phyloP scores from a whole-genome alignment of 2,888 invertebrate genomes.

The Hedya salicella region DNA sequence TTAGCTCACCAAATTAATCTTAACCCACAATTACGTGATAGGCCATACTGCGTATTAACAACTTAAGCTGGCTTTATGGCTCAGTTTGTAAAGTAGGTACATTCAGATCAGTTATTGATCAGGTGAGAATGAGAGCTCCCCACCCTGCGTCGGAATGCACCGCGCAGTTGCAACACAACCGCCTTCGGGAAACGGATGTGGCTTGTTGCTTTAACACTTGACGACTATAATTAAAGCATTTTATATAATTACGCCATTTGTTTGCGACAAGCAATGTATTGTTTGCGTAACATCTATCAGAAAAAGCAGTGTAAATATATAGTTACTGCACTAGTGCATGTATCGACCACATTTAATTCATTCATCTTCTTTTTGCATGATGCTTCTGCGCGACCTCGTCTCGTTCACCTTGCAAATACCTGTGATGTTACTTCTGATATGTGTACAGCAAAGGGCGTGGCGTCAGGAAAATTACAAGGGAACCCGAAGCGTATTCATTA shows the following conservation, averaged over 20 bases:
- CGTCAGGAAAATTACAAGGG: too few relatives aligned
- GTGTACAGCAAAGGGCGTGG: too few relatives aligned
- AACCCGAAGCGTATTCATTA: too few relatives aligned
- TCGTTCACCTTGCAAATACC: too few relatives aligned
- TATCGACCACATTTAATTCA: not conserved
- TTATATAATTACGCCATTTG: constrained; percentile 15
- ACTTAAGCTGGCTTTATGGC: not conserved
- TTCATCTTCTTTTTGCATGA: not conserved
- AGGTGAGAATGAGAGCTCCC: constrained; percentile 22
- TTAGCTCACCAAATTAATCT: not conserved
- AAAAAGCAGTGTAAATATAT: not conserved
- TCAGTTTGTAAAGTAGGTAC: not conserved
- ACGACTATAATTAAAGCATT: constrained; percentile 39
- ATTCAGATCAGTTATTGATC: constrained; percentile 9
- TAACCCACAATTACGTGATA: not conserved
- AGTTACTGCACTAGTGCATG: not conserved
- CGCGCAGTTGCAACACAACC: constrained; percentile 52
- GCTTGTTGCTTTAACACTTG: constrained; percentile 54
- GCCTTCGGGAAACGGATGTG: constrained; percentile 72
- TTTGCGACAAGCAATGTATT: constrained; percentile 20
- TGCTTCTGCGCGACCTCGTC: too few relatives aligned
- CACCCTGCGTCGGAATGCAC: constrained; percentile 49
- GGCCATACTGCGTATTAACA: not conserved
- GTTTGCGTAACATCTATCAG: not conserved
- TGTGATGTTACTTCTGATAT: too few relatives aligned